Base-by-base conservation (phyloP, 2,888 invertebrate genomes). In the Thalpophila matura region DNA sequence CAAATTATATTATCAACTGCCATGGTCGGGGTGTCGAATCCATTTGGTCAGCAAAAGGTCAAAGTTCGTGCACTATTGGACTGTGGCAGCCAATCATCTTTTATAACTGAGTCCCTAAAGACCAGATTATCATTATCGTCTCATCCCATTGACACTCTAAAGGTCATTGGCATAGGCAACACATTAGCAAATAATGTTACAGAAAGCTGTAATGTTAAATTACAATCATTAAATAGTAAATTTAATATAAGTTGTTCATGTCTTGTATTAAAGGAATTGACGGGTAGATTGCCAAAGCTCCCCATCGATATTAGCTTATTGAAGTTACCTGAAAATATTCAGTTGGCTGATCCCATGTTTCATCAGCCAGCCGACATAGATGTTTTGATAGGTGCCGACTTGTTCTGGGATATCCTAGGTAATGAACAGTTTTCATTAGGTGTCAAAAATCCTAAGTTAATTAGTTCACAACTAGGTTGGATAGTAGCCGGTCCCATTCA, bases 241-340 rank as follows among this genome's bases (percentile, higher is more conserved):
- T 49, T 37, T n/a, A 37, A 6, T 0, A 37, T 49, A 26, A 24
- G 1, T 7, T 49, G 35, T 16, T 49, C 49, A 1, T 79, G 74
- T 49, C 27, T 71, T 18, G 74, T 77, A 4, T 14, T 78, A 6
- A 51, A 63, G 1, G 66, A 75, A 43, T 22, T 77, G n/a, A 56
- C 68, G 0, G 47, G 43, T 7, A 5, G 16, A 0, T 18, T 68
- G 12, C 55, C 59, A 9, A 68, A 27, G 6, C 0, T 5, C 0
- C 63, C 57, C 1, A 20, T 63, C 0, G 24, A 63, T 33, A 24
- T 53, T 7, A 9, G 3, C 9, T 16, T 4, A 6, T 6, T 57
- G 1, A 54, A 54, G 1, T 2, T 64, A 24, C 63, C 57, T 14
- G 7, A 27, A 12, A 16, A 50, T 12, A 54, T 63, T 2, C 9